Evolutionary conservation across 1,140 invertebrate genomes (phyloP), one percentile per base, ranked within the genome.

Genomic region (Ceratoteleas bidentatus): DNA sequence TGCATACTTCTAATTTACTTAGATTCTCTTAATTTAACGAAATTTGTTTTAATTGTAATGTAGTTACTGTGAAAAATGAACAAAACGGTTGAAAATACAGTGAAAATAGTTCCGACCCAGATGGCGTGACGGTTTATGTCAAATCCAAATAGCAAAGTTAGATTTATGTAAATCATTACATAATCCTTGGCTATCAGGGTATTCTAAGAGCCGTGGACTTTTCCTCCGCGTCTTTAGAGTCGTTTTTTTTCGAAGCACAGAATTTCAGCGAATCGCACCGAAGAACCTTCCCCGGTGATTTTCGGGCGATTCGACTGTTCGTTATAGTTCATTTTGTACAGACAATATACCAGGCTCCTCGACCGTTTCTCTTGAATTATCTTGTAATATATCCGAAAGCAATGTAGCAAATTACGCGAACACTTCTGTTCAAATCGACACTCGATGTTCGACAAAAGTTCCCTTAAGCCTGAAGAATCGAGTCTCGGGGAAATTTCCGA

Each of bases 301-400:
- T 11, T 15, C 14, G n/a, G 11, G n/a, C 14, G 36, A 52, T 64
- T 64, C 15, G 54, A 33, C 5, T 58, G 40, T 65, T 75, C 57
- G 47, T 40, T 34, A 9, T 65, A 75, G 40, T 58, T 75, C 36
- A 75, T 65, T 68, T 76, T 68, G 73, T 76, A 76, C 73, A 68
- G 57, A 15, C 34, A 75, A 60, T 60, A 45, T 38, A 10, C 54
- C 53, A 8, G 57, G 33, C 10, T 57, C 43, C 34, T 49, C 6
- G 6, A 16, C 11, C 32, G 47, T 32, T 47, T 8, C n/a, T 34
- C 6, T 36, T 32, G 16, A 54, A 40, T 65, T 24, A 43, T 43
- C 6, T 54, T 57, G 43, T 61, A 61, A 43, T 61, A 49, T 61
- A 61, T 40, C n/a, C 13, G 2, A 47, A 47, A n/a, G 11, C n/a